Percentiles rank a stretch among this genome's conserved stretches.
Evolutionary conservation across 1,140 invertebrate genomes (phyloP).

Genomic region (Stenopsyche tienmushanensis): DNA sequence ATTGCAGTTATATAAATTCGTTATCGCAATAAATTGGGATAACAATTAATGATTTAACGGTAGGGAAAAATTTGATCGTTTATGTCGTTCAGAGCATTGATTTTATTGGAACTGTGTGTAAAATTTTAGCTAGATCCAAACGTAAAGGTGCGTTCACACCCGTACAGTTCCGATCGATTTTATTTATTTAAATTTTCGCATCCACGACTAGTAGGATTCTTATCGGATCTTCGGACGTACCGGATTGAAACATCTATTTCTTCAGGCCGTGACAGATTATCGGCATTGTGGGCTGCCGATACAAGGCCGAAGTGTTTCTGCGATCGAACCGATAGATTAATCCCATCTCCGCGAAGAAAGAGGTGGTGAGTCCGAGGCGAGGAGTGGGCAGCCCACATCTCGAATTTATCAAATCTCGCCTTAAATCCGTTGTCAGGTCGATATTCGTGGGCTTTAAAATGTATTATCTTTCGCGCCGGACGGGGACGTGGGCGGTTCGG

Average conservation of each 20-base stretch:
- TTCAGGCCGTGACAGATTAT: not conserved
- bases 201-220: not conserved
- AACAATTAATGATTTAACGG: too few species aligned
- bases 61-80: too few species aligned
- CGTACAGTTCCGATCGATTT: too few species aligned
- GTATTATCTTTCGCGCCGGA: conserved; percentile 20
- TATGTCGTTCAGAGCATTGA: too few species aligned
- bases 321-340: not conserved
- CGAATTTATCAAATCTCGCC: conserved; percentile 18
- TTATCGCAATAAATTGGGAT: too few species aligned
- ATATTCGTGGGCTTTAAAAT: conserved; percentile 10
- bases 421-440: not conserved
- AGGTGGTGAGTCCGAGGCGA: not conserved
- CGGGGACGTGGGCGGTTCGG: not conserved
- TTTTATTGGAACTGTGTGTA: too few species aligned
- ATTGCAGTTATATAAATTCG: too few species aligned
- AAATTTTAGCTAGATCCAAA: too few species aligned
- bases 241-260: not conserved
- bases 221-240: not conserved
- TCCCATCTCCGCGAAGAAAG: not conserved
- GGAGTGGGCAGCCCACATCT: conserved; percentile 9
- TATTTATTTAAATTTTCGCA: too few species aligned
- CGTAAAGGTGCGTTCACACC: too few species aligned
- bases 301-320: not conserved
- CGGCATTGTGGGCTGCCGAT: not conserved